Base-by-base conservation (phyloP, 2,888 invertebrate genomes). In the Eugnorisma glareosa region DNA sequence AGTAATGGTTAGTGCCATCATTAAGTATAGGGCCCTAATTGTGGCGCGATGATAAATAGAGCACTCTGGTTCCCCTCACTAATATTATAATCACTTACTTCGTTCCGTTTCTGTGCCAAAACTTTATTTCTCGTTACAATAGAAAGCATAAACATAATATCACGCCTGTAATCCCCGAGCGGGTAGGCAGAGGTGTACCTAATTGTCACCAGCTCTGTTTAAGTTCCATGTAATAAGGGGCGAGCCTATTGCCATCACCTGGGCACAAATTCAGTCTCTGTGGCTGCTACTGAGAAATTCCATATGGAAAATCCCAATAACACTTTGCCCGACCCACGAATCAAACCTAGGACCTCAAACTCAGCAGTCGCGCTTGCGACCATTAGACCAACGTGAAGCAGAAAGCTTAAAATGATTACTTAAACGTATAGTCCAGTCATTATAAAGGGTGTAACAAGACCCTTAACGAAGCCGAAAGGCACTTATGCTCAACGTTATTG, bases 41-140 rank as follows among this genome's bases (percentile, higher is more conserved):
- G 80, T 82, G 76, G 75, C 48, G 67, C 73, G 79, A 87, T 85
- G 83, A 88, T 86, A 84, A 88, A 88, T 87, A 87, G 86, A 80
- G 73, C 81, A 83, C 86, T 84, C 81, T 68, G 63, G 64, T 81
- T 84, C 81, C 73, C 81, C 72, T 74, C 79, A 75, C 82, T 75
- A 83, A 89, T 84, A 89, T n/a, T n/a, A 84, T 78, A 84, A 86
- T 85, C 75, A 83, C 81, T 80, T 82, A 85, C 73, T 66, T 68
- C 31, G 40, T 73, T 82, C 51, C 43, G 68, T 59, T 85, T 75
- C n/a, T 24, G 51, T 79, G 70, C 67, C 61, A 71, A 81, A 84
- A 82, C 64, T 77, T 70, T 73, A 72, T 69, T 78, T 75, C 43
- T 66, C 61, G 28, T 74, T 37, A 79, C 66, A 75, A 71, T 75